Conservation (phyloP, 2,888 invertebrate genomes). For the Andrena fulva region DNA sequence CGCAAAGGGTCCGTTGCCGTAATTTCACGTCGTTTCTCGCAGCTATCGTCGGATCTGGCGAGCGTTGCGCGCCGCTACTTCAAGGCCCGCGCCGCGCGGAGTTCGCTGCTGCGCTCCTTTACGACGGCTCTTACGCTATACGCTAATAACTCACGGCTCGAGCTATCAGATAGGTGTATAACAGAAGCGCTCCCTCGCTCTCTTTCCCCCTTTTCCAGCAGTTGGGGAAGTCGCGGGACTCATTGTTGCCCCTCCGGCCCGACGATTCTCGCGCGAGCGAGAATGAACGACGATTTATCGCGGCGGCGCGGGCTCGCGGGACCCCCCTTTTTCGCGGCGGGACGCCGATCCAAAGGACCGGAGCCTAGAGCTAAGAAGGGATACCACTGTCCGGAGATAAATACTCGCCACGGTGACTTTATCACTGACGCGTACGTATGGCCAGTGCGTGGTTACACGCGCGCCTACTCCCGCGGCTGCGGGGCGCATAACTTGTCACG, state of each 20-base stretch:
- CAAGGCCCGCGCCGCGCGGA: constrained; percentile 64
- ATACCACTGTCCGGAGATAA: constrained; percentile 61
- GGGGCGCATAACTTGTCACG: constrained; percentile 43
- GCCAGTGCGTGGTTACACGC: constrained; percentile 27
- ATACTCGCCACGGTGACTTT: constrained; percentile 69
- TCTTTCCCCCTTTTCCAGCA: constrained; percentile 19
- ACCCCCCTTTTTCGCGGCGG: constrained; percentile 64
- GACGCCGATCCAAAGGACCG: constrained; percentile 63
- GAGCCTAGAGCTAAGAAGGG: constrained; percentile 33
- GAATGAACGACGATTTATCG: constrained; percentile 76
- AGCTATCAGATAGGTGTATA: constrained; percentile 72
- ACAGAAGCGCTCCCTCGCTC: constrained; percentile 42
- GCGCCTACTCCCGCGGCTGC: constrained; percentile 8
- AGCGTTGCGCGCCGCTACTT: constrained; percentile 51
- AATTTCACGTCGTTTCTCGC: constrained; percentile 68
- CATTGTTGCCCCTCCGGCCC: constrained; percentile 56
- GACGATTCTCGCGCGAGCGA: constrained; percentile 63
- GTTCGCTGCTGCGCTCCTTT: constrained; percentile 64
- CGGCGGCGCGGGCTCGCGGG: constrained; percentile 55
- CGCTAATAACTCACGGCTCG: constrained; percentile 73
- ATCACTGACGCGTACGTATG: constrained; percentile 59
- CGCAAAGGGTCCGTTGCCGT: constrained; percentile 59
- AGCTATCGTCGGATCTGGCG: constrained; percentile 68
- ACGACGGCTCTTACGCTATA: constrained; percentile 65
- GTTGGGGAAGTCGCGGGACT: constrained; percentile 41